A percentile compares a stretch with the other conserved stretches of the same genome.
phyloP scores from a whole-genome alignment of 2,113 vertebrate species.

The Microtus oregoni region DNA sequence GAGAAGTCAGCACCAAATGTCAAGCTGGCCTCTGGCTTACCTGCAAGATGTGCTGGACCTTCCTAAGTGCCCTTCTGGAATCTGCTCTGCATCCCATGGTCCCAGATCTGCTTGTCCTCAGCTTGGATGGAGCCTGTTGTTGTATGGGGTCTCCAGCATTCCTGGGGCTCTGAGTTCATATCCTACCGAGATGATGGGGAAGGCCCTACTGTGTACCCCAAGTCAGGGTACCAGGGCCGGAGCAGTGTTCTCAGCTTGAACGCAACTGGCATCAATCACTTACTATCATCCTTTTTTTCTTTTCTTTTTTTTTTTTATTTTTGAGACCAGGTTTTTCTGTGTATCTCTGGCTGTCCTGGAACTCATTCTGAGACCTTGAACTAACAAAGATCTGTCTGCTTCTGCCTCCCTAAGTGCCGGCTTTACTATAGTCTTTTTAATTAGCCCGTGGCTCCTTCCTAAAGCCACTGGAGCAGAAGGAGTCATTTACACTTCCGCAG shows the following conservation, averaged over 20 bases:
- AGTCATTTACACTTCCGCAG: not conserved
- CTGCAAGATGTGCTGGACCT: not conserved
- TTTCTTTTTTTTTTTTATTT: no score
- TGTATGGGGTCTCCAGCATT: not conserved
- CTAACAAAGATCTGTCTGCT: no score
- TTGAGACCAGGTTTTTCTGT: no score
- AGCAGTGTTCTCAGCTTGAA: not conserved
- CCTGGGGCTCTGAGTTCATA: not conserved
- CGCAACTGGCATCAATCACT: not conserved
- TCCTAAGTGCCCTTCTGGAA: not conserved
- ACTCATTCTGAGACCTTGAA: no score
- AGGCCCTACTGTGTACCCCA: no score
- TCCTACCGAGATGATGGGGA: not conserved
- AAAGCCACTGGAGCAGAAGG: not conserved
- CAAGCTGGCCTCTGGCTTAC: not conserved
- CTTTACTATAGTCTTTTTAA: not conserved
- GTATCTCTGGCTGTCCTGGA: no score
- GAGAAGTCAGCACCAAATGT: slow-evolving; percentile 10
- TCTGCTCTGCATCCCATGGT: not conserved
- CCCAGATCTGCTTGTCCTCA: not conserved
- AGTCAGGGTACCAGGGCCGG: not conserved
- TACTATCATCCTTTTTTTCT: no score
- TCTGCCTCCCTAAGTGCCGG: no score
- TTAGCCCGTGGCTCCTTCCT: slow-evolving; percentile 25
- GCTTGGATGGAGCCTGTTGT: not conserved